Evolutionary conservation across 2,888 invertebrate genomes (phyloP).

Genomic region (Torymus auratus): DNA sequence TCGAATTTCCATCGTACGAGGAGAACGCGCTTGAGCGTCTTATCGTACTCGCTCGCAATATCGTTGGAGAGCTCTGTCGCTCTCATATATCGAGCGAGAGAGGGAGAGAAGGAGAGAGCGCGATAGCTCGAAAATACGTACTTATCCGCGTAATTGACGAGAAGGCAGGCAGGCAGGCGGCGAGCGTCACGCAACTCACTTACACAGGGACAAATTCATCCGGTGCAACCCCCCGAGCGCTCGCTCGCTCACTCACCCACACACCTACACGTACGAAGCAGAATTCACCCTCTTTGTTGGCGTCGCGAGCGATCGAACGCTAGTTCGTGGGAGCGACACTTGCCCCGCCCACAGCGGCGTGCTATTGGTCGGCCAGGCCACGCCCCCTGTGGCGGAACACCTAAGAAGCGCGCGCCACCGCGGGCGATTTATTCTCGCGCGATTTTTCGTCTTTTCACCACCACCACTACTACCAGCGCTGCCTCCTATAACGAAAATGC

Average conservation of each 20-base stretch:
- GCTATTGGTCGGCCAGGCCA: background rate
- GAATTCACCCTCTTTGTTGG: conserved; percentile 20
- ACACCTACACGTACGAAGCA: background rate
- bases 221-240: background rate
- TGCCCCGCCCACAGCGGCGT: conserved; percentile 30
- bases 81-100: background rate
- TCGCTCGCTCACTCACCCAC: conserved; percentile 8
- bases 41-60: too few relatives aligned
- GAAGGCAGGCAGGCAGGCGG: conserved; percentile 55
- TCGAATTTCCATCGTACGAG: too few relatives aligned
- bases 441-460: conserved; percentile 67
- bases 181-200: conserved; percentile 68
- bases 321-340: background rate
- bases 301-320: conserved; percentile 9
- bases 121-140: conserved; percentile 62
- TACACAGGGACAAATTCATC: conserved; percentile 46
- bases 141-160: conserved; percentile 74
- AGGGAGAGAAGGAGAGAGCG: conserved; percentile 7
- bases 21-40: too few relatives aligned
- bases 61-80: too few relatives aligned
- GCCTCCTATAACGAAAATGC: conserved; percentile 39
- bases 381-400: conserved; percentile 40
- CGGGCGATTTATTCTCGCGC: conserved; percentile 63
- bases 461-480: conserved; percentile 42
- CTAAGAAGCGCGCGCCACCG: conserved; percentile 56